A percentile compares a stretch with the other conserved stretches of the same genome.
Evolutionary conservation across 2,797 vertebrate species (phyloP).

Genomic region (Sternotherus odoratus): DNA sequence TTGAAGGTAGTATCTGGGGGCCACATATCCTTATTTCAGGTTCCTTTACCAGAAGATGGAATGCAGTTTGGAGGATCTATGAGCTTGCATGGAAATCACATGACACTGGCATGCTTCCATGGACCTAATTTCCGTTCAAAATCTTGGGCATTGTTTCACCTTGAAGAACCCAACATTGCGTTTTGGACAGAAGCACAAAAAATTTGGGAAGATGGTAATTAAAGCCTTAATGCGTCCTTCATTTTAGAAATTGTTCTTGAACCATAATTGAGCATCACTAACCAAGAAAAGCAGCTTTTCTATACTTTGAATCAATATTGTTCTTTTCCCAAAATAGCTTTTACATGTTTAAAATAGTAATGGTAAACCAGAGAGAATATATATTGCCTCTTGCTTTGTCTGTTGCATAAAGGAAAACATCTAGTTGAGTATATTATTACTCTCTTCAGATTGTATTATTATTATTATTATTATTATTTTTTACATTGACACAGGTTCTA

Average conservation of each 20-base stretch:
- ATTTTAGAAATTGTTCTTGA: not conserved
- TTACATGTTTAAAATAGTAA: not conserved
- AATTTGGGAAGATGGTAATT: conserved; percentile 96
- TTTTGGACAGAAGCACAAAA: conserved; percentile 99
- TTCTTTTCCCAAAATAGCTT: not conserved
- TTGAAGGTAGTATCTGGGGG: conserved; percentile 96
- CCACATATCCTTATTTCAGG: conserved; percentile 98
- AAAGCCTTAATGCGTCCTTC: not conserved
- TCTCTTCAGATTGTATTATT: not conserved
- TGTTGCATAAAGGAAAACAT: not conserved
- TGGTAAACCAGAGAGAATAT: not conserved
- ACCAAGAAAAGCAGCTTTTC: not conserved
- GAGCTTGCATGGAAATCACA: conserved; percentile 98
- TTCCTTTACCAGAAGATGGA: conserved; percentile 94
- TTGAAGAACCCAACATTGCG: conserved; percentile 98
- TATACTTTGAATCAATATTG: not conserved
- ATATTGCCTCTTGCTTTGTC: not conserved
- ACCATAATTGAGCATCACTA: not conserved
- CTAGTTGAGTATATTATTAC: not conserved
- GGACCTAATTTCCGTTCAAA: conserved; percentile 99
- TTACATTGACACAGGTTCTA: conserved; percentile 84
- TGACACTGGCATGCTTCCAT: conserved; percentile 98
- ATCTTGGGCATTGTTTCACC: conserved; percentile 97
- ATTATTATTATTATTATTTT: too few species aligned
- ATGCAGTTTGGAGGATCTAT: conserved; percentile 98